Evolutionary conservation across 2,113 vertebrate species (phyloP), one percentile per base, ranked within the genome.

Genomic region (Stegostoma tigrinum): DNA sequence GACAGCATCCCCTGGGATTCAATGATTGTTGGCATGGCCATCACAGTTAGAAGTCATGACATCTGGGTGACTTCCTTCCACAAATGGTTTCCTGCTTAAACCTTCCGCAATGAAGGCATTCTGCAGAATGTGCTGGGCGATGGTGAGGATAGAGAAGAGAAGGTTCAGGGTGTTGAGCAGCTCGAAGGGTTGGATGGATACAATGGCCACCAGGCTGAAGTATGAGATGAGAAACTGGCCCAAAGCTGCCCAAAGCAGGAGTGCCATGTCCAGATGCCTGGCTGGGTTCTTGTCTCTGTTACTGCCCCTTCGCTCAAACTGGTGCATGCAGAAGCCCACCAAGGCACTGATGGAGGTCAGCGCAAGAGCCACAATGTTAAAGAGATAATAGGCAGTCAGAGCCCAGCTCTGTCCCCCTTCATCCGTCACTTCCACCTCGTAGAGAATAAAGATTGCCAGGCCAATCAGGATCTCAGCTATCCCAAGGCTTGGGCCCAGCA

Each of bases 71-170:
- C 12, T 19, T 0, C 0, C 23, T 2, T 94, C n/a, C 2, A n/a
- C 19, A 21, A 67, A 15, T 98, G 96, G 61, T 96, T 98, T 96
- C 24, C 98, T 96, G 96, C 98, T 98, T 95, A 99, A 98, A n/a
- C 98, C 98, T 0, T 99, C 98, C 0, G 99, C 98, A 96, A 99
- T 98, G 96, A 99, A 99, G 96, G 98, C 96, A 34, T 98, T 99
- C 96, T 99, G 99, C 19, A 98, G 96, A 61, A 99, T 96, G 96
- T 98, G 98, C 97, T 99, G 98, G 96, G 98, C 94, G 96, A 99
- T 97, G 70, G 98, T 97, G 95, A 98, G 96, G 94, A 99, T 96
- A 0, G 98, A 98, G 96, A 98, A 98, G 95, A 98, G 97, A 89
- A 99, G 97, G 96, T 98, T 98, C 21, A 99, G 98, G n/a, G 96